phyloP scores from a whole-genome alignment of 2,797 vertebrate genomes.

The Amniataba percoides region DNA sequence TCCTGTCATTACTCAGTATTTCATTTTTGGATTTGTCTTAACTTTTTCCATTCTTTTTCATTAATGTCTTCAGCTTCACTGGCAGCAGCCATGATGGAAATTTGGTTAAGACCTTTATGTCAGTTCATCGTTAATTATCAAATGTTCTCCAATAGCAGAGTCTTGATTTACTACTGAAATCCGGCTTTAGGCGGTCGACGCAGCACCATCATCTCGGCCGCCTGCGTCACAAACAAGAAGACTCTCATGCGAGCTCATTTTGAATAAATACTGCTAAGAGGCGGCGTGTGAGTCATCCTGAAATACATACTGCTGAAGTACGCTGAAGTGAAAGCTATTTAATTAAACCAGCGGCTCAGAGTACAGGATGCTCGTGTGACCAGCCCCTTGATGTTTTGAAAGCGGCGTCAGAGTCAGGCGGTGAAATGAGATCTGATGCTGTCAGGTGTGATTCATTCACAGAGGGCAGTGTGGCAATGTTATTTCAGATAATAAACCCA shows the following conservation, averaged over 20 bases:
- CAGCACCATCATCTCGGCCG: neutral
- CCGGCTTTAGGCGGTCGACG: neutral
- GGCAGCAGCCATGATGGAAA: neutral
- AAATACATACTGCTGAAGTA: slow-evolving; percentile 23
- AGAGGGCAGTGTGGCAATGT: slow-evolving; percentile 8
- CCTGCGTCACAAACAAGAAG: neutral
- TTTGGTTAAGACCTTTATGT: neutral
- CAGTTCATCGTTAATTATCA: neutral
- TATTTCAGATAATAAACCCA: slow-evolving; percentile 56
- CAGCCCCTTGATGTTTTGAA: slow-evolving; percentile 34
- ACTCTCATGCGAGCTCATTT: neutral
- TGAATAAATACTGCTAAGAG: slow-evolving; percentile 2
- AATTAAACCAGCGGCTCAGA: slow-evolving; percentile 27
- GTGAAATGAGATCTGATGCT: slow-evolving; percentile 58
- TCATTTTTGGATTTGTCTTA: neutral
- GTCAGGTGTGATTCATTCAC: slow-evolving; percentile 55
- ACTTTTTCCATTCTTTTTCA: neutral
- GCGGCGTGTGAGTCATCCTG: slow-evolving; percentile 20
- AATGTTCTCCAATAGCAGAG: neutral
- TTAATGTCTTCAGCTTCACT: neutral
- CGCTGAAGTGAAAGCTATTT: slow-evolving; percentile 27
- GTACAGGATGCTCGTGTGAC: neutral
- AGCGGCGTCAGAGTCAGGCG: slow-evolving; percentile 29
- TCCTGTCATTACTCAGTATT: neutral
- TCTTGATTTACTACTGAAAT: neutral